Evolutionary conservation across 1,140 invertebrate genomes (phyloP).

Genomic region (Proales similis): DNA sequence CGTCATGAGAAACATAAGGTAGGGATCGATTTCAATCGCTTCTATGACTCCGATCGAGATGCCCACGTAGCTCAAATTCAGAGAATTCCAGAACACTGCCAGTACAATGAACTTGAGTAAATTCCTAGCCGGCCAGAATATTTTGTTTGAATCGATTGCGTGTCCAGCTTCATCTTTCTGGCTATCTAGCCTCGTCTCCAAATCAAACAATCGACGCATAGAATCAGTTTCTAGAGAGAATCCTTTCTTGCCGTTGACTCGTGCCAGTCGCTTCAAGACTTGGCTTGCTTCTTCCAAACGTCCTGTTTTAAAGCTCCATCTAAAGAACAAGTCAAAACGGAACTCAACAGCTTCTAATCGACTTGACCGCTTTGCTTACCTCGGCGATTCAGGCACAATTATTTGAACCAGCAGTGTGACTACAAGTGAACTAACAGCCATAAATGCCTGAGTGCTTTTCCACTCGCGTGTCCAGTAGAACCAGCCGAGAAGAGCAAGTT

Average conservation of each 20-base stretch:
- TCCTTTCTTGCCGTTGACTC: slow-evolving; percentile 13
- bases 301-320: slow-evolving; percentile 9
- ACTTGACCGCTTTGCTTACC: not conserved
- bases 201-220: not conserved
- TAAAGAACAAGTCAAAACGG: not conserved
- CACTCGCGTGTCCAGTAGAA: slow-evolving; percentile 19
- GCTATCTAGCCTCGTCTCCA: not conserved
- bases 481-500: not conserved
- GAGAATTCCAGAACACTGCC: slow-evolving; percentile 20
- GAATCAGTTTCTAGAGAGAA: not conserved
- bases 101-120: not conserved
- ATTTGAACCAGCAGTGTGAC: slow-evolving; percentile 1
- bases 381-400: slow-evolving; percentile 18
- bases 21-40: slow-evolving; percentile 27
- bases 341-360: not conserved
- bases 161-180: not conserved
- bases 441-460: slow-evolving; percentile 1
- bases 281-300: not conserved
- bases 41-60: slow-evolving; percentile 8
- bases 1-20: slow-evolving; percentile 21
- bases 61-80: slow-evolving; percentile 9
- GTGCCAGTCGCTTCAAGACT: slow-evolving; percentile 9
- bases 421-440: not conserved
- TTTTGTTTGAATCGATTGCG: not conserved
- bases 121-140: not conserved